phyloP scores from a whole-genome alignment of 2,888 invertebrate genomes.

The Papilio protenor region DNA sequence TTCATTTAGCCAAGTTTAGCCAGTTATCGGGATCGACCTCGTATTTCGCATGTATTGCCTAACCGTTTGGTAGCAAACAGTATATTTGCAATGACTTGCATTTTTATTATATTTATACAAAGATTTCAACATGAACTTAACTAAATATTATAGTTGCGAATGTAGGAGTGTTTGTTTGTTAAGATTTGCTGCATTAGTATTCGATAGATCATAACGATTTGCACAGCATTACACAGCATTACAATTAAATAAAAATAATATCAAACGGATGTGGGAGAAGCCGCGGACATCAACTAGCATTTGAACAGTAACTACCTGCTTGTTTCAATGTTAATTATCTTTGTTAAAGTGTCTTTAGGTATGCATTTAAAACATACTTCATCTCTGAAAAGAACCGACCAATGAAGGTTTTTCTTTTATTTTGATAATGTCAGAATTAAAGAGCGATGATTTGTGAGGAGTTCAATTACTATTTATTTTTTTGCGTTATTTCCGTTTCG shows the following conservation, averaged over 20 bases:
- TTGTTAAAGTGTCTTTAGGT: background rate
- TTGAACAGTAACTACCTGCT: background rate
- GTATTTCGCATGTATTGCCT: background rate
- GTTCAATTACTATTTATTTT: background rate
- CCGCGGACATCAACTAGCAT: background rate
- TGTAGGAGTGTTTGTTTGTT: background rate
- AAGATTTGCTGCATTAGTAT: background rate
- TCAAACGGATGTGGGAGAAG: background rate
- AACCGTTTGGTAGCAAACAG: constrained; percentile 1
- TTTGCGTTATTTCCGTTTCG: background rate
- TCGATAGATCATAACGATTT: background rate
- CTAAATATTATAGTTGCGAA: background rate
- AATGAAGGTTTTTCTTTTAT: background rate
- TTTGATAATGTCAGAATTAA: background rate
- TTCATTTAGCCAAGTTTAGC: background rate
- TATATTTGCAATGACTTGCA: constrained; percentile 15
- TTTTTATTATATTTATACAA: background rate
- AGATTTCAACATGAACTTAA: background rate
- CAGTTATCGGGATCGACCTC: constrained; percentile 5
- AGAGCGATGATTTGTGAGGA: background rate
- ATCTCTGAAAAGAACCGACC: background rate
- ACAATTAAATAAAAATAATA: background rate
- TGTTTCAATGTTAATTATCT: background rate
- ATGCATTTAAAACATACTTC: background rate
- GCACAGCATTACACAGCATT: background rate